Evolutionary conservation across 2,797 vertebrate genomes (phyloP), one percentile per base, ranked within the genome.

Genomic region (Lagothrix lagotricha): DNA sequence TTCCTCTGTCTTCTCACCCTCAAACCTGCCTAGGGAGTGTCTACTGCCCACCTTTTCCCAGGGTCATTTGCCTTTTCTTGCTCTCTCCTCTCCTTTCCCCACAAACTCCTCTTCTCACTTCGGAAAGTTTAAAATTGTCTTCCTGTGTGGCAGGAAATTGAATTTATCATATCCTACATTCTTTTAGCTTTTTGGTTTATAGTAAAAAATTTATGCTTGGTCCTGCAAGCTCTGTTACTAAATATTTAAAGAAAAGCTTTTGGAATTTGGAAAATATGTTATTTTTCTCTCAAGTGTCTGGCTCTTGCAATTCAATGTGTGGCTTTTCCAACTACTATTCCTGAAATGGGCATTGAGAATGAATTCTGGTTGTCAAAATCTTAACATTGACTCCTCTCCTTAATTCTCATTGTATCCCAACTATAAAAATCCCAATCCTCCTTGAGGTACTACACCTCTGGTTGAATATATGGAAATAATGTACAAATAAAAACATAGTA

Each of bases 181-280:
- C 72, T 80, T 91, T 39, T 73, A 88, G 75, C 36, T 81, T 67
- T 85, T 61, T 24, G 73, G 41, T 92, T 93, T 85, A 91, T 36
- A 95, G 79, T 50, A 1, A 33, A 96, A 95, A 70, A 92, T 7
- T 33, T 54, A 33, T 30, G n/a, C 11, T 95, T 83, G 17, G 19
- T 94, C 77, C n/a, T 94, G 58, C 24, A 80, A 89, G 30, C 52
- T 85, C 77, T 95, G 44, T 30, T 94, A 57, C 70, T 96, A 46
- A 94, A 88, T 95, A 95, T 88, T 93, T 93, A 95, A 97, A 95
- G 93, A 85, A 95, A 92, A 92, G 39, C 64, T 76, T 90, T 57
- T 33, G 72, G 64, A 91, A 94, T 96, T 84, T n/a, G 57, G 70
- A 91, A 91, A 93, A 83, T 10, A n/a, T 39, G n/a, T 20, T 58